These are phyloP conservation scores for Geodia barretti DNA, from an alignment of 37 sponge, comb jelly and placozoan genomes.

Conservation along the genomic window DNA sequence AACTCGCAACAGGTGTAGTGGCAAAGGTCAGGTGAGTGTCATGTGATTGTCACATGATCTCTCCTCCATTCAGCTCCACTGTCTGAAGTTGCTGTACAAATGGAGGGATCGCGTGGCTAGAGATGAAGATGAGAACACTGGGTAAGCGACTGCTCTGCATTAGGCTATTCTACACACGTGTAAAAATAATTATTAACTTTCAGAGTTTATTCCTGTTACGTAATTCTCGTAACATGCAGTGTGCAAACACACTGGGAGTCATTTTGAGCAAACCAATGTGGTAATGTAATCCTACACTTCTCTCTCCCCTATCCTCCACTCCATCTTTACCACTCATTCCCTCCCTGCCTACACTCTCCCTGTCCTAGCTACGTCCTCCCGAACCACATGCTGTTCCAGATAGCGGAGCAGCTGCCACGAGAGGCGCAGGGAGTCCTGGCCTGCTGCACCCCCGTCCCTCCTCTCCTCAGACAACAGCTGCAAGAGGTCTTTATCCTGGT, in stretches of 20 bases:
- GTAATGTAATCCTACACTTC: no score
- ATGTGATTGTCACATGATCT: slow-evolving; percentile 4
- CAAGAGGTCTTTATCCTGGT: slow-evolving; percentile 72
- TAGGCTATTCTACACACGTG: not conserved
- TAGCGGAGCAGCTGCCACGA: slow-evolving; percentile 80
- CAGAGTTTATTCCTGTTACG: no score
- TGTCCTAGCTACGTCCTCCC: slow-evolving; percentile 80
- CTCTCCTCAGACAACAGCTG: slow-evolving; percentile 78
- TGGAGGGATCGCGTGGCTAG: slow-evolving; percentile 91
- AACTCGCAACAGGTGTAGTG: slow-evolving; percentile 83
- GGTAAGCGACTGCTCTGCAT: slow-evolving; percentile 22
- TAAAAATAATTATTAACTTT: no score
- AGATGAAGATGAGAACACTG: slow-evolving; percentile 88
- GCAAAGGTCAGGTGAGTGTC: not conserved
- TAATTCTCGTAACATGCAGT: not conserved
- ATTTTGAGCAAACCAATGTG: not conserved
- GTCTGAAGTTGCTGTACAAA: slow-evolving; percentile 55
- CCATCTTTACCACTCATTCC: not conserved
- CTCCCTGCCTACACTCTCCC: slow-evolving; percentile 10
- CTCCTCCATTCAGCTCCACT: slow-evolving; percentile 50
- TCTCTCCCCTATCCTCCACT: not conserved
- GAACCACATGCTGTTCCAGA: slow-evolving; percentile 96
- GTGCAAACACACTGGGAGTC: not conserved
- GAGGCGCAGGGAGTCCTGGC: slow-evolving; percentile 89
- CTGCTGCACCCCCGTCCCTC: slow-evolving; percentile 92